phyloP scores from a whole-genome alignment of 2,797 vertebrate genomes.

The Numenius phaeopus region DNA sequence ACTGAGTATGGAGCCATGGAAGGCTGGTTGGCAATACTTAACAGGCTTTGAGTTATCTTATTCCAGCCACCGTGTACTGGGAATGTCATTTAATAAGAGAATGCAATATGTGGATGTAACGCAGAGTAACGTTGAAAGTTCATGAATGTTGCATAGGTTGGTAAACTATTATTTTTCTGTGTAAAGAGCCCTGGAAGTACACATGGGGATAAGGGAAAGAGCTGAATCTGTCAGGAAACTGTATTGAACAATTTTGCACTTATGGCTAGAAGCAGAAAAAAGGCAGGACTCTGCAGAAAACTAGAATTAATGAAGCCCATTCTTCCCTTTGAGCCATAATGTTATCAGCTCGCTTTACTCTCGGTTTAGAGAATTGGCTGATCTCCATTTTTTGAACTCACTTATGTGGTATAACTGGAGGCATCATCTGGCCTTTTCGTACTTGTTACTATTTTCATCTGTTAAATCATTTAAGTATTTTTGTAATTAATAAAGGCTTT shows the following conservation, averaged over 20 bases:
- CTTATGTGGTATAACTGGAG: background rate
- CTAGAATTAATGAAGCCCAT: constrained; percentile 43
- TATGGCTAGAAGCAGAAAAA: constrained; percentile 3
- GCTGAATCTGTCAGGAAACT: background rate
- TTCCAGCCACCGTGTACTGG: background rate
- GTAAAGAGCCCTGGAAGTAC: constrained; percentile 5
- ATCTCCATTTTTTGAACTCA: constrained; percentile 8
- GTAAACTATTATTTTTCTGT: background rate
- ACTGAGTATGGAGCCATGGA: background rate
- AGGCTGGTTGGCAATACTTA: background rate
- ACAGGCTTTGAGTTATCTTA: background rate
- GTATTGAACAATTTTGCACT: constrained; percentile 10
- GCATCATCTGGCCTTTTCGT: constrained; percentile 25
- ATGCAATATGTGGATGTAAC: background rate
- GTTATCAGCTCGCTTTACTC: background rate
- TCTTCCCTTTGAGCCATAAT: background rate
- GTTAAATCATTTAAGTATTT: constrained; percentile 17
- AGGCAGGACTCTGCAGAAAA: background rate
- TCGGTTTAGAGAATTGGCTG: background rate
- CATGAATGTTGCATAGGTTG: background rate
- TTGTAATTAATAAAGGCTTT: constrained; percentile 14
- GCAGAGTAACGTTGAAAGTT: background rate
- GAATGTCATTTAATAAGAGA: background rate
- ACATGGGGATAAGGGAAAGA: background rate
- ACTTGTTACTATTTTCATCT: constrained; percentile 37